Evolutionary conservation across 2,888 invertebrate species (phyloP).

Genomic region (Caenorhabditis sp.): DNA sequence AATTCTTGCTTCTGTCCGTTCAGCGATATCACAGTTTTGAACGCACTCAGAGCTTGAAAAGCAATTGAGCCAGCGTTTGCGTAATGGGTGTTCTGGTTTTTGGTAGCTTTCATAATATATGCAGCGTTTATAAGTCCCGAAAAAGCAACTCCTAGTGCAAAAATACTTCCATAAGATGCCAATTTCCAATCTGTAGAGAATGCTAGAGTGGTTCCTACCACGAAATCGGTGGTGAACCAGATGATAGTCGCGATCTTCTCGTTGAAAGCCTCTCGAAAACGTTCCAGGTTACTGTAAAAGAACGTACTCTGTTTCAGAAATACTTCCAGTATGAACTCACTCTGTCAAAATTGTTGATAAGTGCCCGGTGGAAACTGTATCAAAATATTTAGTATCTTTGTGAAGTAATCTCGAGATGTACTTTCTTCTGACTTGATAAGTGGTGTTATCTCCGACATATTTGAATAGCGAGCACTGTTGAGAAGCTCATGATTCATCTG

Average conservation of each 20-base stretch:
- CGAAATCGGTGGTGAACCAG: conserved; percentile 62
- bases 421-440: conserved; percentile 83
- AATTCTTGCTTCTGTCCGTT: conserved; percentile 55
- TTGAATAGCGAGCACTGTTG: conserved; percentile 80
- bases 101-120: conserved; percentile 19
- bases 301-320: background rate
- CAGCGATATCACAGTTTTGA: conserved; percentile 48
- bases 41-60: conserved; percentile 30
- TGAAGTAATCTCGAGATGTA: conserved; percentile 84
- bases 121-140: conserved; percentile 77
- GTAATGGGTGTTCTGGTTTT: conserved; percentile 35
- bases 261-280: conserved; percentile 79
- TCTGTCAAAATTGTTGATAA: conserved; percentile 85
- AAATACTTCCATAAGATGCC: conserved; percentile 79
- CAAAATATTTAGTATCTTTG: conserved; percentile 84
- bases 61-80: conserved; percentile 52
- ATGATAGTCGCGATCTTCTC: conserved; percentile 76
- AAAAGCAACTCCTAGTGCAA: conserved; percentile 78
- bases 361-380: conserved; percentile 84
- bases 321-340: conserved; percentile 79
- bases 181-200: conserved; percentile 77
- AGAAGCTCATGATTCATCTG: background rate
- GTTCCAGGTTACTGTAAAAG: conserved; percentile 77
- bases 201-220: conserved; percentile 62
- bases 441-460: conserved; percentile 84